These are phyloP conservation scores for Podabrus alpinus DNA, from an alignment of 2,888 invertebrate genomes.

Conservation along the genomic window DNA sequence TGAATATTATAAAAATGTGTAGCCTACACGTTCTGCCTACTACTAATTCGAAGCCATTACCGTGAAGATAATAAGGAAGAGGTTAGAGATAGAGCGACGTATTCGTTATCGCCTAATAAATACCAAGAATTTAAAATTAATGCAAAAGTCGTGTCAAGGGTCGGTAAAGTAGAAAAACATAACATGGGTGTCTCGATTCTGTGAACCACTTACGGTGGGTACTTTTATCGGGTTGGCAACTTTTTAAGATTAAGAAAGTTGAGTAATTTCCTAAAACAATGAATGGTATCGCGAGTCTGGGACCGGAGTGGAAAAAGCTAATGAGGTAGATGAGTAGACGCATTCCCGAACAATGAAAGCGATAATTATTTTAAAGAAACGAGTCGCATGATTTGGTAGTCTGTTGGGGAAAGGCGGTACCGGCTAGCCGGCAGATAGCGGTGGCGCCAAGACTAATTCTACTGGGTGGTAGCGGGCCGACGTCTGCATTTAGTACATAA, in stretches of 20 bases:
- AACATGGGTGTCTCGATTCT: conserved; percentile 27
- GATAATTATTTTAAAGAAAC: conserved; percentile 34
- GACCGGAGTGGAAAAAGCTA: not conserved
- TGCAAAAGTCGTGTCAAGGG: conserved; percentile 37
- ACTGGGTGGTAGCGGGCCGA: conserved; percentile 43
- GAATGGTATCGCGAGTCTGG: not conserved
- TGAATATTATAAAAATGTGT: conserved; percentile 9
- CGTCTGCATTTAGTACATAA: conserved; percentile 27
- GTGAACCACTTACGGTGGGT: conserved; percentile 20
- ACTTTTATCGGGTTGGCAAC: not conserved
- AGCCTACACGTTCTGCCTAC: conserved; percentile 32
- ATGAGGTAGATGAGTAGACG: conserved; percentile 17
- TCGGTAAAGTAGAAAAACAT: conserved; percentile 35
- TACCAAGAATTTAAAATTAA: conserved; percentile 37
- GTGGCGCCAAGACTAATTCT: conserved; percentile 49
- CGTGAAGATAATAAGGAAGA: conserved; percentile 43
- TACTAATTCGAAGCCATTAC: conserved; percentile 36
- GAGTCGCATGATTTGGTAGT: conserved; percentile 33
- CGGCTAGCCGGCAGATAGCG: conserved; percentile 45
- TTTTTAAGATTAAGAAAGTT: not conserved
- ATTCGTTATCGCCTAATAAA: conserved; percentile 37
- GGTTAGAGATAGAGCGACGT: conserved; percentile 35
- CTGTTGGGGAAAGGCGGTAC: conserved; percentile 30
- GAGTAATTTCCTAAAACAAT: not conserved
- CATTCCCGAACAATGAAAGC: conserved; percentile 23